A percentile compares a stretch with the other conserved stretches of the same genome.
phyloP scores from a whole-genome alignment of 2,797 vertebrate species.

The Tapera naevia region DNA sequence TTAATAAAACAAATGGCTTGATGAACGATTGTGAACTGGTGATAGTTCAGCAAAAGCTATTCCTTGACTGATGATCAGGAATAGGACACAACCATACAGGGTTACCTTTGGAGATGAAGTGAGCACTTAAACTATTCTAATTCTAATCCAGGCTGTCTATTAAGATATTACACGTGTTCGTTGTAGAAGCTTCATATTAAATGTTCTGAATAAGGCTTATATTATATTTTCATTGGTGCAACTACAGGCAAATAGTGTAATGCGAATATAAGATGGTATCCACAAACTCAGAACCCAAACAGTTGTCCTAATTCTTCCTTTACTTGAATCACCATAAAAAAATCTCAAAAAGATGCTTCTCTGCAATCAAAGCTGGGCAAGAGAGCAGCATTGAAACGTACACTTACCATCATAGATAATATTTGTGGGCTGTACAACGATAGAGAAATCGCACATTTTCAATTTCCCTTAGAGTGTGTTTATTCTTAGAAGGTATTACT shows the following conservation, averaged over 20 bases:
- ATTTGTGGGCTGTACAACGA: constrained; percentile 2
- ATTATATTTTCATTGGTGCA: neutral
- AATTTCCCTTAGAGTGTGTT: constrained; percentile 62
- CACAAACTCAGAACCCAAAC: neutral
- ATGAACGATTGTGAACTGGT: neutral
- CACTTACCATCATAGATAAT: neutral
- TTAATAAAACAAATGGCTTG: neutral
- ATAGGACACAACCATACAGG: neutral
- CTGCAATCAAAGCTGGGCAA: neutral
- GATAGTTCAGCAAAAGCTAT: neutral
- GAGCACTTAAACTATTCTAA: neutral
- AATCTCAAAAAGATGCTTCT: neutral
- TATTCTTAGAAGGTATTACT: constrained; percentile 69
- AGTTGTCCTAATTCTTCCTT: neutral
- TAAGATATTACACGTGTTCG: neutral
- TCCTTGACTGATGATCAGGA: neutral
- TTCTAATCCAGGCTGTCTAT: neutral
- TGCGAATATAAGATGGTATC: neutral
- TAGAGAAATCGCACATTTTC: constrained; percentile 48
- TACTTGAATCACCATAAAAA: neutral
- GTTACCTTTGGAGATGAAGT: neutral
- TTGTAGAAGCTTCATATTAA: neutral
- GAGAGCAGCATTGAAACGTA: neutral
- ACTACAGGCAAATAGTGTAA: neutral
- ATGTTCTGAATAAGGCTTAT: neutral